Base-by-base conservation (phyloP, 2,888 invertebrate genomes). In the Heteromyza rotundicornis region DNA sequence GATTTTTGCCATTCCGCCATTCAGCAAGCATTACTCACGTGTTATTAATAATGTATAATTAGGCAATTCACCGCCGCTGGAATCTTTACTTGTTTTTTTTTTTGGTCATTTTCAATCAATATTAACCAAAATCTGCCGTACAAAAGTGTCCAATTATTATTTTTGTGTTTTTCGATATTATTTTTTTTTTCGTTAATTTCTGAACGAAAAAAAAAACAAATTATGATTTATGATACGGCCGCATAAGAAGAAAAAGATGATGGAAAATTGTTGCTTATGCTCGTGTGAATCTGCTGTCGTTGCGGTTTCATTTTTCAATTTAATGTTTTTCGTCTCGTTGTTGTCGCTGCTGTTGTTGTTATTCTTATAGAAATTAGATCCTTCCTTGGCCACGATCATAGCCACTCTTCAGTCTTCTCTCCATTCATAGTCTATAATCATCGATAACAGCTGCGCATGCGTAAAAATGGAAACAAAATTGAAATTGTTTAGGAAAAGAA, bases 221-320 rank as follows among this genome's bases (percentile, higher is more conserved):
- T 14, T 17, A 55, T 58, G 58, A 54, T 58, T 62, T 58, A 60
- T 60, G 16, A 54, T 59, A 2, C 10, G 27, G 54, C 16, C n/a
- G n/a, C n/a, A n/a, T n/a, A n/a, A n/a, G n/a, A n/a, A 24, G 24
- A 17, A 36, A 35, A 35, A 19, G 19, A 49, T 35, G 20, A 22
- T 51, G 23, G 27, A 57, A 57, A 49, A 57, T 57, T 47, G 47
- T 56, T 47, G 40, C 40, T 8, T 12, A 3, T 40, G 47, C 32
- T 59, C 65, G 67, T 67, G 67, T 64, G 67, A 67, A 65, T 59
- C 64, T 64, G 40, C 62, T 27, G 61, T 62, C 56, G 19, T 50
- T 65, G 65, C 61, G 65, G 64, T 67, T 61, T 64, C 60, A 62
- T 63, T 65, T 64, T 64, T 62, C 65, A 64, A 60, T 56, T 60